phyloP scores from a whole-genome alignment of 1,140 invertebrate genomes.

The Lineus longissimus region DNA sequence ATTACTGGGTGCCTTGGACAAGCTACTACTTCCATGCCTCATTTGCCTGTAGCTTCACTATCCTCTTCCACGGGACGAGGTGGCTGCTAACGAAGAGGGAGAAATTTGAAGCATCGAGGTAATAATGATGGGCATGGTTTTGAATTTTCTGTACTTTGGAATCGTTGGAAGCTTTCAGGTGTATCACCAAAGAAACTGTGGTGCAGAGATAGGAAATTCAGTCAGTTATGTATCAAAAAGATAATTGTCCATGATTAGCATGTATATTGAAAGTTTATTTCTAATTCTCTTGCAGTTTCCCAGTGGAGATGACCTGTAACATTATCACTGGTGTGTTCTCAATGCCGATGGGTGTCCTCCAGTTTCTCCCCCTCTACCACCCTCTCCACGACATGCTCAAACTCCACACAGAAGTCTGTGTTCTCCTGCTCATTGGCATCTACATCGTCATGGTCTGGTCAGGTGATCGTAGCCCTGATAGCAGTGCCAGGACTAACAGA shows the following conservation, averaged over 20 bases:
- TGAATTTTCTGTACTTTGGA: neutral
- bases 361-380: slow-evolving; percentile 72
- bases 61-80: slow-evolving; percentile 64
- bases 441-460: slow-evolving; percentile 61
- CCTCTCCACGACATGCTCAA: slow-evolving; percentile 66
- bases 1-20: slow-evolving; percentile 74
- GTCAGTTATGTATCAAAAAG: neutral
- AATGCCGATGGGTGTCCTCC: slow-evolving; percentile 67
- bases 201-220: neutral
- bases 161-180: neutral
- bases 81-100: slow-evolving; percentile 56
- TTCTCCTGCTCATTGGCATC: slow-evolving; percentile 59
- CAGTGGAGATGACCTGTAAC: slow-evolving; percentile 60
- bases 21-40: slow-evolving; percentile 78
- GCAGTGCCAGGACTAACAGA: slow-evolving; percentile 23
- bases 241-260: too few species aligned
- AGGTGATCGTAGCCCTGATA: slow-evolving; percentile 53
- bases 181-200: neutral
- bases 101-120: slow-evolving; percentile 25
- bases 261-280: too few species aligned
- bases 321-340: slow-evolving; percentile 61
- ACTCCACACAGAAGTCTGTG: slow-evolving; percentile 70
- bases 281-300: slow-evolving; percentile 58
- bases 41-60: slow-evolving; percentile 69
- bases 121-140: too few species aligned